These are phyloP conservation scores for Priapulus caudatus DNA, from an alignment of 2,888 invertebrate genomes.

Conservation along the genomic window DNA sequence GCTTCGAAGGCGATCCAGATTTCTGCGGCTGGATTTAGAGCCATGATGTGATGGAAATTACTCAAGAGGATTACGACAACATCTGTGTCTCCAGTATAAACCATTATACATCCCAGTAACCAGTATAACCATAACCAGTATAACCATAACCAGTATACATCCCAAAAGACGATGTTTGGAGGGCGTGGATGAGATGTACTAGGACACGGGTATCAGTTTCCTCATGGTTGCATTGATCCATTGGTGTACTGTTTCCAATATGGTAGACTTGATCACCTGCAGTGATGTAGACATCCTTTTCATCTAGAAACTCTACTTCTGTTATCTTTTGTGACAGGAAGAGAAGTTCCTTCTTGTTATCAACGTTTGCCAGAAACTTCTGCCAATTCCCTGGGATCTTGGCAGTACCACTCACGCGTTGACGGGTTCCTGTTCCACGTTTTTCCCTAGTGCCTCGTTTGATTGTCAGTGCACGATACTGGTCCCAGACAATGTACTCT, in stretches of 20 bases:
- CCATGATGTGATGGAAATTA: constrained; percentile 14
- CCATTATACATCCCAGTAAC: too few relatives aligned
- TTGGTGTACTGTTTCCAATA: constrained; percentile 7
- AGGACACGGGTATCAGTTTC: too few relatives aligned
- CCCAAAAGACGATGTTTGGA: too few relatives aligned
- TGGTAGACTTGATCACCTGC: constrained; percentile 7
- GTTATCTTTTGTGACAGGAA: too few relatives aligned
- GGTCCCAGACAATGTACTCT: too few relatives aligned
- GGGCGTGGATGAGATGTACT: too few relatives aligned
- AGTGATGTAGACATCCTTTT: constrained; percentile 8
- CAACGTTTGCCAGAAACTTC: constrained; percentile 11
- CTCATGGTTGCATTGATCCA: constrained; percentile 12
- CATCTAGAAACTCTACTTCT: too few relatives aligned
- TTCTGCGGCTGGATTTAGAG: constrained; percentile 12
- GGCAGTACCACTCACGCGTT: constrained; percentile 9
- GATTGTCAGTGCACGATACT: constrained; percentile 8
- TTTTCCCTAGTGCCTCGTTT: constrained; percentile 13
- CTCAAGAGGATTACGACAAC: constrained; percentile 10
- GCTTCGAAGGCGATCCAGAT: constrained; percentile 13
- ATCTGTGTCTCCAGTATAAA: constrained; percentile 11
- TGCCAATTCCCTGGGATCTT: constrained; percentile 13
- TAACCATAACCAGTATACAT: too few relatives aligned
- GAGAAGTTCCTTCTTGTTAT: constrained; percentile 16
- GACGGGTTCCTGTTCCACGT: constrained; percentile 13
- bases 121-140: too few relatives aligned